phyloP scores from a whole-genome alignment of 2,113 vertebrate species.

The Prietella phreatophila region DNA sequence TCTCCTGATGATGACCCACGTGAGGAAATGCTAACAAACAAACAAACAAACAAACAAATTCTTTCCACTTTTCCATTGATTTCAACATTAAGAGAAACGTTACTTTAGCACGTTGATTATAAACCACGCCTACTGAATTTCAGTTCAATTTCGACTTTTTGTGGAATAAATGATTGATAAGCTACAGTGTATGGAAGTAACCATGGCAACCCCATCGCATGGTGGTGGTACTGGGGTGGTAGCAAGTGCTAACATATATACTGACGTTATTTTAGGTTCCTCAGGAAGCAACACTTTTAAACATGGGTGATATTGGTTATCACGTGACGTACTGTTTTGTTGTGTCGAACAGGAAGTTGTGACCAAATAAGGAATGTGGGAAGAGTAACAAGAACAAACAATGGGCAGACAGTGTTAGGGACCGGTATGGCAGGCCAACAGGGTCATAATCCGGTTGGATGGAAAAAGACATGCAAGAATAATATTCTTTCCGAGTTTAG shows the following conservation, averaged over 20 bases:
- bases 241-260: neutral
- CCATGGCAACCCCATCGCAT: neutral
- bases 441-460: neutral
- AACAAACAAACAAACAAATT: neutral
- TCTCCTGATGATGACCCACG: too few species aligned
- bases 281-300: neutral
- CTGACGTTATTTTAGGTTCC: neutral
- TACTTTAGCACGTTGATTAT: too few species aligned
- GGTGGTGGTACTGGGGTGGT: neutral
- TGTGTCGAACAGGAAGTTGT: neutral
- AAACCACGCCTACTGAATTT: too few species aligned
- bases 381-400: neutral
- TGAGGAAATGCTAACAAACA: neutral
- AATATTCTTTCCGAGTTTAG: neutral
- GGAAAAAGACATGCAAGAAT: neutral
- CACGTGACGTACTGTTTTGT: neutral
- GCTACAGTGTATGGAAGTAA: neutral
- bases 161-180: neutral
- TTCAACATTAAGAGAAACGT: too few species aligned
- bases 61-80: too few species aligned
- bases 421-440: neutral
- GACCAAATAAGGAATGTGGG: neutral
- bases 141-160: neutral
- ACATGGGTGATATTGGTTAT: neutral
- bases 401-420: neutral